Conservation (phyloP, 2,888 invertebrate species). For the Acleris emargana region DNA sequence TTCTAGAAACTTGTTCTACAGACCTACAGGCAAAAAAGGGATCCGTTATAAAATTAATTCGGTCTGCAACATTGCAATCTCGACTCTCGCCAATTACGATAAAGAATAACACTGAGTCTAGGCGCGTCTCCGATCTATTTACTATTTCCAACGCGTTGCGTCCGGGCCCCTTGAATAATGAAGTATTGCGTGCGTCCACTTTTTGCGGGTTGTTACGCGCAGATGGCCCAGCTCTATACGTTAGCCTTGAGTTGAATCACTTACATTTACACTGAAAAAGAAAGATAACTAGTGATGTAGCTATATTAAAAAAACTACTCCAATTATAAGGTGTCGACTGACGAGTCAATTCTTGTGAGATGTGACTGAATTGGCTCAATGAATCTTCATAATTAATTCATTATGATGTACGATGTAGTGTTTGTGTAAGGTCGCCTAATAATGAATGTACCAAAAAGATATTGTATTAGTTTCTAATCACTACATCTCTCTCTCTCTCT, state of each 20-base stretch:
- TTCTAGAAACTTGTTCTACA: too few relatives aligned
- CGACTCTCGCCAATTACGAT: too few relatives aligned
- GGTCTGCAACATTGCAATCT: too few relatives aligned
- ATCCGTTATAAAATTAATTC: too few relatives aligned
- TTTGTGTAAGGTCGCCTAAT: too few relatives aligned
- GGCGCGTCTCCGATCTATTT: conserved; percentile 44
- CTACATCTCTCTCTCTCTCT: too few relatives aligned
- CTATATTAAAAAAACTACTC: neutral
- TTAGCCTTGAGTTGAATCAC: conserved; percentile 28
- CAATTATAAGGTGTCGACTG: neutral
- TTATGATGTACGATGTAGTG: too few relatives aligned
- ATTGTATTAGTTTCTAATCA: too few relatives aligned
- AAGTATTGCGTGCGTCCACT: conserved; percentile 41
- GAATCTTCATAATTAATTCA: too few relatives aligned
- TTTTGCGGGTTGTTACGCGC: conserved; percentile 39
- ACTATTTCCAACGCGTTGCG: conserved; percentile 52
- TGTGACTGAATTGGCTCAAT: too few relatives aligned
- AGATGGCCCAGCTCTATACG: conserved; percentile 26
- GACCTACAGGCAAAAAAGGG: too few relatives aligned
- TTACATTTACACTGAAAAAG: conserved; percentile 15
- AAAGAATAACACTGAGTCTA: conserved; percentile 17
- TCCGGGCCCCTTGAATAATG: conserved; percentile 54
- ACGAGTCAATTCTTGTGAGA: neutral
- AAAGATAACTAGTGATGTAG: neutral
- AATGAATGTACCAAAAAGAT: too few relatives aligned